Base-by-base conservation (phyloP, 2,888 invertebrate genomes). In the Tromatobia lineatoria region DNA sequence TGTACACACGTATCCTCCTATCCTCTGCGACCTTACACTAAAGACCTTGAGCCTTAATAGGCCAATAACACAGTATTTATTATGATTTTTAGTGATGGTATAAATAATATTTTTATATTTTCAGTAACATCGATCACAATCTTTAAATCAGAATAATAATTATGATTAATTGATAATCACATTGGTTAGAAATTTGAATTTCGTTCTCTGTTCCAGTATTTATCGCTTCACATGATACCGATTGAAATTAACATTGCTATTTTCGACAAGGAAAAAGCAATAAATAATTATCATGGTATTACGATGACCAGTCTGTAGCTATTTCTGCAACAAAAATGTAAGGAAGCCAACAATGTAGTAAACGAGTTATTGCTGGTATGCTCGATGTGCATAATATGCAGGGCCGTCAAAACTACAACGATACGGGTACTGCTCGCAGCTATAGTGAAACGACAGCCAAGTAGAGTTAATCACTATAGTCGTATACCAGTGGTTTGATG, bases 381-480 rank as follows among this genome's bases (percentile, higher is more conserved):
- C 18, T 38, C 20, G 34, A 15, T 18, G 52, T 38, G 34, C 18
- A 34, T 70, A 52, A 70, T 70, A 6, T 29, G 20, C 34, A 13
- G 34, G 20, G 45, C 3, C 13, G 45, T 45, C 45, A 11, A 45
- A 15, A 45, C 15, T 2, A 45, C 15, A 3, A 15, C 45, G 13
- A 45, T 45, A 11, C 15, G 45, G 45, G 45, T 45, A 45, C 11
- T 70, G 34, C 29, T 50, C n/a, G n/a, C 67, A 67, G 45, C 47
- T 23, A 25, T 25, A 15, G 8, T n/a, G n/a, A 3, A 4, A 20
- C 70, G 29, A 52, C 38, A 38, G 70, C 20, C 70, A 70, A 52
- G 70, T 20, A 52, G 34, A 29, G 70, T 20, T 34, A 10, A 52
- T 18, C 70, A 38, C 34, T 13, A 10, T 38, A 13, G 70, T 29